Percentiles rank a stretch among this genome's conserved stretches.
These are phyloP conservation scores for Sceloporus undulatus DNA, from an alignment of 2,113 vertebrate species.

Conservation along the genomic window DNA sequence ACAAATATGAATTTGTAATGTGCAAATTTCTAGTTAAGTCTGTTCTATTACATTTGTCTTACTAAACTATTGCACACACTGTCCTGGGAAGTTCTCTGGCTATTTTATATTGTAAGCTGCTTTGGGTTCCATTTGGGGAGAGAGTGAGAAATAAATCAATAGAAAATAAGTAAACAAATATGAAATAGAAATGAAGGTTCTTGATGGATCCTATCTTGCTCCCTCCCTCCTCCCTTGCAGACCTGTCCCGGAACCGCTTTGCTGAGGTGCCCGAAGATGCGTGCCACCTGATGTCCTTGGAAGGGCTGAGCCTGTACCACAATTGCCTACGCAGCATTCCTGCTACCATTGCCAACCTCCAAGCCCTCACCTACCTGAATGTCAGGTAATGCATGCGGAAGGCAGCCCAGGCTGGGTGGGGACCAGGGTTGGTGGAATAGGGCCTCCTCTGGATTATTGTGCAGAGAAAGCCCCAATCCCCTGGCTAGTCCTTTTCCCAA, in stretches of 20 bases:
- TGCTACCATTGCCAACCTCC: conserved; percentile 86
- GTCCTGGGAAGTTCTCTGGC: too few species aligned
- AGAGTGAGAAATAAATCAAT: too few species aligned
- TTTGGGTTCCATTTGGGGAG: too few species aligned
- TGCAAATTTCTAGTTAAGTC: too few species aligned
- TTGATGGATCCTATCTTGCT: neutral
- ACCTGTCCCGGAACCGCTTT: conserved; percentile 91
- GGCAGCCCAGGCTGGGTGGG: neutral
- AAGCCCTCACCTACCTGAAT: conserved; percentile 92
- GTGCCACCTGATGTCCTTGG: conserved; percentile 89
- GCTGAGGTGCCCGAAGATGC: conserved; percentile 92
- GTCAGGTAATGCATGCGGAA: conserved; percentile 70
- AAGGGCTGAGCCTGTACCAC: conserved; percentile 93
- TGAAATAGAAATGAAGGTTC: neutral
- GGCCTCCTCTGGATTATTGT: neutral
- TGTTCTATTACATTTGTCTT: too few species aligned
- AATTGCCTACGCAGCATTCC: conserved; percentile 91
- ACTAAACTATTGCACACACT: too few species aligned
- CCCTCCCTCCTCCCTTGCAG: conserved; percentile 66
- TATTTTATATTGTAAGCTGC: too few species aligned
- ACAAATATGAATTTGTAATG: too few species aligned
- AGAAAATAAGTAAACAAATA: too few species aligned
- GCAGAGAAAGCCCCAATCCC: neutral
- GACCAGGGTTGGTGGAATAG: too few species aligned
- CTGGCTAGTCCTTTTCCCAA: neutral